phyloP scores from a whole-genome alignment of 1,140 invertebrate genomes.

The Helicoverpa zea region DNA sequence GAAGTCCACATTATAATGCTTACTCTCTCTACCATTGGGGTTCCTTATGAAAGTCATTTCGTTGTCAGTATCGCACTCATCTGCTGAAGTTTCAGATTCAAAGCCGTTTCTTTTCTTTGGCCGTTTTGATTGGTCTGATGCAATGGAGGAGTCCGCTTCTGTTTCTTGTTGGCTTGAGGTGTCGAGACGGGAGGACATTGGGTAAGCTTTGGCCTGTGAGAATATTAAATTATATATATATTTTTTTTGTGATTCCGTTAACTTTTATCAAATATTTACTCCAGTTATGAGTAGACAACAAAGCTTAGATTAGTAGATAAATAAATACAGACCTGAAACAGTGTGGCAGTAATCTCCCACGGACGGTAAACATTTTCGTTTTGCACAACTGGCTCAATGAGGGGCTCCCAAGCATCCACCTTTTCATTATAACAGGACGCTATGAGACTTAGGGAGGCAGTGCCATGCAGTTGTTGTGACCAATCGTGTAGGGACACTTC shows the following conservation, averaged over 20 bases:
- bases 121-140: conserved; percentile 61
- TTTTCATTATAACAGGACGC: conserved; percentile 92
- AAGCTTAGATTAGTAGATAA: too few relatives aligned
- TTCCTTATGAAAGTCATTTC: conserved; percentile 88
- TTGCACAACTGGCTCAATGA: conserved; percentile 91
- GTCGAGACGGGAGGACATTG: conserved; percentile 87
- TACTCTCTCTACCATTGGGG: conserved; percentile 79
- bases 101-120: conserved; percentile 75
- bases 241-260: too few relatives aligned
- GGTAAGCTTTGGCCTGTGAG: conserved; percentile 89
- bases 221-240: too few relatives aligned
- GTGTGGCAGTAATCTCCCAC: conserved; percentile 91
- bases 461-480: conserved; percentile 88
- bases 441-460: conserved; percentile 89
- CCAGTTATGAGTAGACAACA: too few relatives aligned
- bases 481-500: conserved; percentile 89
- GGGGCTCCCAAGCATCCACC: conserved; percentile 92
- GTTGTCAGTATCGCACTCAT: conserved; percentile 88
- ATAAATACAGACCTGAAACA: conserved; percentile 86
- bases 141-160: conserved; percentile 62
- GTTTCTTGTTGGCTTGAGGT: conserved; percentile 75
- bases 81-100: conserved; percentile 89
- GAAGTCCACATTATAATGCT: conserved; percentile 68
- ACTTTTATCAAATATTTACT: too few relatives aligned
- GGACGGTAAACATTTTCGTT: conserved; percentile 90